phyloP scores from a whole-genome alignment of 2,888 invertebrate genomes.

The Sicus ferrugineus region DNA sequence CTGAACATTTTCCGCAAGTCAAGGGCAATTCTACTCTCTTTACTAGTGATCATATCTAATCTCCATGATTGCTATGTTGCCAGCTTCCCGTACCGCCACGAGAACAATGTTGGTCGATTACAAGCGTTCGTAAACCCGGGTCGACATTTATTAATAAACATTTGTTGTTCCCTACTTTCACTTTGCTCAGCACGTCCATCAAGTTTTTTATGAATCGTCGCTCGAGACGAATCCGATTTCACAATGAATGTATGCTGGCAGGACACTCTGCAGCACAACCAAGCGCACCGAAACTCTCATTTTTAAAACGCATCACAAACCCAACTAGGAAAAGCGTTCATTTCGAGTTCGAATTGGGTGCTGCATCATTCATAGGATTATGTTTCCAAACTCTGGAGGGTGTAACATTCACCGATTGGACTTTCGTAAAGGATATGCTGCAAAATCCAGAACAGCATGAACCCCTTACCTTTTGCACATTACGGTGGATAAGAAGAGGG shows the following conservation, averaged over 20 bases:
- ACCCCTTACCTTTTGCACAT: slow-evolving; percentile 56
- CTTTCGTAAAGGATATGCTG: slow-evolving; percentile 51
- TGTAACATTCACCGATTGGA: slow-evolving; percentile 52
- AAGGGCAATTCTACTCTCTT: slow-evolving; percentile 46
- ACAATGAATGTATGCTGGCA: slow-evolving; percentile 51
- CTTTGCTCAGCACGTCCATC: slow-evolving; percentile 65
- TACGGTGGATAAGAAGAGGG: slow-evolving; percentile 49
- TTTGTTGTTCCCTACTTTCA: too few species aligned
- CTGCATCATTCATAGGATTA: slow-evolving; percentile 56
- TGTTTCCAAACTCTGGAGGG: slow-evolving; percentile 51
- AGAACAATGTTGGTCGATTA: slow-evolving; percentile 66
- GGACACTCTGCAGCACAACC: slow-evolving; percentile 48
- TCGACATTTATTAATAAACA: too few species aligned
- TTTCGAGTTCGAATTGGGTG: slow-evolving; percentile 52
- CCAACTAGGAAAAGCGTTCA: slow-evolving; percentile 40
- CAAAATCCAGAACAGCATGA: slow-evolving; percentile 45
- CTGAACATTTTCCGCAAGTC: slow-evolving; percentile 59
- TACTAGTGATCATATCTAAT: slow-evolving; percentile 52
- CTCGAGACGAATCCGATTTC: slow-evolving; percentile 46
- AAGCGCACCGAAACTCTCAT: slow-evolving; percentile 43
- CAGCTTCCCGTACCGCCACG: slow-evolving; percentile 69
- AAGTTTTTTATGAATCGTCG: slow-evolving; percentile 63
- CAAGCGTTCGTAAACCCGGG: slow-evolving; percentile 64
- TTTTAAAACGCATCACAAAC: slow-evolving; percentile 44
- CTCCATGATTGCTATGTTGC: slow-evolving; percentile 62